A percentile compares a stretch with the other conserved stretches of the same genome.
phyloP scores from a whole-genome alignment of 53 echinoderm and acorn worm species.

The Paelopatides confundens region DNA sequence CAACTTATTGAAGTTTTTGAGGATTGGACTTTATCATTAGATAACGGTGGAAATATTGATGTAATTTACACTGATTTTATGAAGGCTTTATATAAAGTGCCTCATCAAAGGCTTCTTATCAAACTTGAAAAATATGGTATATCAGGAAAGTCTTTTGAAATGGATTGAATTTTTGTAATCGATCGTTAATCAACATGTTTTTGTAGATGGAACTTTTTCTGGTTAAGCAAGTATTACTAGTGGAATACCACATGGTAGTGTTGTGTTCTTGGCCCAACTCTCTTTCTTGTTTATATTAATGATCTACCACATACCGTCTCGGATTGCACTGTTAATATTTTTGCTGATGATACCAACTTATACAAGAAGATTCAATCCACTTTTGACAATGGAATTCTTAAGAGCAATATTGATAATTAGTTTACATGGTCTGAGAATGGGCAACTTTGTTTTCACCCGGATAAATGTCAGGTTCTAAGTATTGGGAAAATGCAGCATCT shows the following conservation, averaged over 20 bases:
- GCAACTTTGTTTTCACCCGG: not conserved
- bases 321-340: not conserved
- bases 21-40: slow-evolving; percentile 7
- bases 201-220: not conserved
- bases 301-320: not conserved
- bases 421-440: not conserved
- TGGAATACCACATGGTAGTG: slow-evolving; percentile 12
- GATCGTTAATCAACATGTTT: not conserved
- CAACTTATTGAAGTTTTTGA: slow-evolving; percentile 13
- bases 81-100: slow-evolving; percentile 24
- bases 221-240: not conserved
- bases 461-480: not conserved
- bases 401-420: not conserved
- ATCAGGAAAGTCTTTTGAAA: not conserved
- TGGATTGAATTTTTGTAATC: not conserved
- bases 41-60: not conserved
- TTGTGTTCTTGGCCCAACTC: slow-evolving; percentile 22
- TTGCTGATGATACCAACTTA: slow-evolving; percentile 27
- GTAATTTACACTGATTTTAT: slow-evolving; percentile 23
- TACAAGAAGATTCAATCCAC: not conserved
- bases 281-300: slow-evolving; percentile 5
- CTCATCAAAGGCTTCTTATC: not conserved
- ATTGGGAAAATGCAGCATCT: no score
- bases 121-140: not conserved
- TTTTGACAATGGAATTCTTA: not conserved